phyloP scores from a whole-genome alignment of 2,113 vertebrate species.

The Macrotus californicus region DNA sequence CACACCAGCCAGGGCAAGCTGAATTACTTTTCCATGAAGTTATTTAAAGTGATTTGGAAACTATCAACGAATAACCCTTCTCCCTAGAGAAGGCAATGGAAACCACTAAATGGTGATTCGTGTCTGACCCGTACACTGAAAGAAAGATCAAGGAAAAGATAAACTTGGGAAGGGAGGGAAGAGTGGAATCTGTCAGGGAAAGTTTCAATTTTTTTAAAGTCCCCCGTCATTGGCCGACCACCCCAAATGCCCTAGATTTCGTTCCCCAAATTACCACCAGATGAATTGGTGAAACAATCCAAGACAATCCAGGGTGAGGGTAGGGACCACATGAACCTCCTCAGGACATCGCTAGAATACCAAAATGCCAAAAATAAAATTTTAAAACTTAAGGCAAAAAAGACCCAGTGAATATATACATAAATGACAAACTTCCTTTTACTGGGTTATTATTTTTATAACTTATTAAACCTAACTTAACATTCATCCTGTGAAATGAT shows the following conservation, averaged over 20 bases:
- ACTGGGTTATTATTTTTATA: neutral
- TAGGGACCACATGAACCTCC: neutral
- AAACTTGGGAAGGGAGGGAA: neutral
- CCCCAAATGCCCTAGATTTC: neutral
- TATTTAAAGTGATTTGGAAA: constrained; percentile 8
- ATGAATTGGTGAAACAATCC: neutral
- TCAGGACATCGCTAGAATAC: neutral
- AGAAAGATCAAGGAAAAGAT: neutral
- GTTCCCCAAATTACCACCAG: neutral
- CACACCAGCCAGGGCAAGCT: too few species aligned
- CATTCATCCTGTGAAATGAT: neutral
- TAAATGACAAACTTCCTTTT: neutral
- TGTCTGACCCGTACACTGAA: neutral
- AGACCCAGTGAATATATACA: neutral
- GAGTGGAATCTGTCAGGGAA: neutral
- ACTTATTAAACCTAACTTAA: neutral
- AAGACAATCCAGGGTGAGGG: neutral
- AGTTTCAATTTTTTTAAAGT: neutral
- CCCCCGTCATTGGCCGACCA: neutral
- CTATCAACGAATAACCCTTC: neutral
- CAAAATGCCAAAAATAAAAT: neutral
- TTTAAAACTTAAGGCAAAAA: neutral
- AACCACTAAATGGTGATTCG: neutral
- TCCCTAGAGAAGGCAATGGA: neutral
- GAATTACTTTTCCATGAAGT: neutral